Evolutionary conservation across 1,140 invertebrate genomes (phyloP).

Genomic region (Heliothis virescens): DNA sequence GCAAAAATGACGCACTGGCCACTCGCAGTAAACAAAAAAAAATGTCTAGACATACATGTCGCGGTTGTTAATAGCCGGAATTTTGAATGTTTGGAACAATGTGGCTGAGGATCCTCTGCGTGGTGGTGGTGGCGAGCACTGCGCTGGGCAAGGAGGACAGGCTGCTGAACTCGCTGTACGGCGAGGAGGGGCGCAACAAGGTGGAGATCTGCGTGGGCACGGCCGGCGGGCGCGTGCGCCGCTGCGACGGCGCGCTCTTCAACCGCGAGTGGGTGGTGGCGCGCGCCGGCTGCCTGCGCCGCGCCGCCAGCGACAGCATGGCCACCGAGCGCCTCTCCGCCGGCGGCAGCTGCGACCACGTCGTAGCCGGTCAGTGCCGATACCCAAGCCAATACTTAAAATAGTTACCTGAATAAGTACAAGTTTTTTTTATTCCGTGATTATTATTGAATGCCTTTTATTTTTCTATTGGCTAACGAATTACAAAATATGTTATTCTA

Average conservation of each 20-base stretch:
- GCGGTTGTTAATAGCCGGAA: neutral
- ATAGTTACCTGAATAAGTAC: neutral
- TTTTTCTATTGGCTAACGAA: too few relatives aligned
- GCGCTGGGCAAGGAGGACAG: slow-evolving; percentile 21
- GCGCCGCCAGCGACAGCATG: slow-evolving; percentile 2
- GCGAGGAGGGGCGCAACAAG: slow-evolving; percentile 11
- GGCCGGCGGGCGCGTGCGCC: neutral
- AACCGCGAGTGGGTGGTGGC: slow-evolving; percentile 45
- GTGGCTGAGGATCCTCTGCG: slow-evolving; percentile 23
- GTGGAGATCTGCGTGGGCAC: slow-evolving; percentile 3
- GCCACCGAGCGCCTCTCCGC: neutral
- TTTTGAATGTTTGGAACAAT: neutral
- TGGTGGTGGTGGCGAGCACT: slow-evolving; percentile 3
- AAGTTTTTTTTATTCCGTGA: too few relatives aligned
- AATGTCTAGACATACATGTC: neutral
- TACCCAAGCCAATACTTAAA: neutral
- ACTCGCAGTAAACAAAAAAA: neutral
- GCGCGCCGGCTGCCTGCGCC: slow-evolving; percentile 48
- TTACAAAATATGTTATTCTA: too few relatives aligned
- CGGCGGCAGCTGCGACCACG: neutral
- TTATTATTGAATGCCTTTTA: too few relatives aligned
- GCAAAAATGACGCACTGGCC: neutral
- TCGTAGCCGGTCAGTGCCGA: neutral
- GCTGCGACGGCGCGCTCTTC: slow-evolving; percentile 53
- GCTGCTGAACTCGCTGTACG: slow-evolving; percentile 36